These are phyloP conservation scores for Phylloscopus trochiloides DNA, from an alignment of 2,113 vertebrate species.

Conservation along the genomic window DNA sequence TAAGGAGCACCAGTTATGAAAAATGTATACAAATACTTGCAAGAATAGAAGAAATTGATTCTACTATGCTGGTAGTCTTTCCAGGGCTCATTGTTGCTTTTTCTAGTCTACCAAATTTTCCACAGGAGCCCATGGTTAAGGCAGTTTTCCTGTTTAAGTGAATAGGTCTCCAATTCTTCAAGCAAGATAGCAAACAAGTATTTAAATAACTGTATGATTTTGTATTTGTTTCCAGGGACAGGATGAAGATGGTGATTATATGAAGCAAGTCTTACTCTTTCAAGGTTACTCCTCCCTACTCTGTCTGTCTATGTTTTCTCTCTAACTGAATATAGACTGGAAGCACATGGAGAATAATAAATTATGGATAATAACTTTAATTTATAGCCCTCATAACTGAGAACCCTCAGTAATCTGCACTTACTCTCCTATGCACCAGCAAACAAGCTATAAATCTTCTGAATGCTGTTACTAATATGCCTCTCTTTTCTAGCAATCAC, in stretches of 20 bases:
- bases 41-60: neutral
- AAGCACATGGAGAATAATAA: constrained; percentile 29
- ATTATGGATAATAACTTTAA: constrained; percentile 34
- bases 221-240: neutral
- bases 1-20: neutral
- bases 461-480: constrained; percentile 47
- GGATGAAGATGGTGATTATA: neutral
- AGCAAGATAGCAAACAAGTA: neutral
- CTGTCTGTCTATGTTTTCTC: neutral
- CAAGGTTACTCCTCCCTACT: neutral
- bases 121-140: neutral
- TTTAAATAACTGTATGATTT: constrained; percentile 1
- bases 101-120: neutral
- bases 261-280: neutral
- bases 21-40: neutral
- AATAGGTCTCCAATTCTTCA: neutral
- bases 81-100: neutral
- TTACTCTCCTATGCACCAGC: constrained; percentile 36
- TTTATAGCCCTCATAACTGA: constrained; percentile 41
- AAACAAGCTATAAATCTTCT: constrained; percentile 58
- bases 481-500: constrained; percentile 53
- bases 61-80: neutral
- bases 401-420: constrained; percentile 32
- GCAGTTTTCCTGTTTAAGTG: neutral
- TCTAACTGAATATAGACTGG: neutral